Base-by-base conservation (phyloP, 2,888 invertebrate genomes). In the Cybosia mesomella region DNA sequence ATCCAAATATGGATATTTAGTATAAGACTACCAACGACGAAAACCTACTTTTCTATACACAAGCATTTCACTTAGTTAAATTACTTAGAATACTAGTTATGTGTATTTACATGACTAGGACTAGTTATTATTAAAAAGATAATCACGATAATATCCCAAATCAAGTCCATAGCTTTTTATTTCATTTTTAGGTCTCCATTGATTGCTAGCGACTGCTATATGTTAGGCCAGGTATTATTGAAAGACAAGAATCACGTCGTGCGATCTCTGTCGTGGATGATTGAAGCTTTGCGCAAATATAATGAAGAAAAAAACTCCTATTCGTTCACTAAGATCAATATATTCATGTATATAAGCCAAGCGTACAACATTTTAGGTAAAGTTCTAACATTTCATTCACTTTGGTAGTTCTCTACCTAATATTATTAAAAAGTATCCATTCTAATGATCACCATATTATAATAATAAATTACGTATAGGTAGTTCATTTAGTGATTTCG, bases 261-360 rank as follows among this genome's bases (percentile, higher is more conserved):
- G 84, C 99, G 99, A 89, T 98, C 99, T 0, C 96, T 98, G 1
- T 95, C 98, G 61, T 99, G 99, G 99, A 99, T 99, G 99, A 96
- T 96, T 77, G 98, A 99, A 91, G 98, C 99, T 0, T 96, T 98
- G 85, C 94, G 96, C 58, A 96, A 98, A 74, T 95, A 97, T 75
- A 96, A 96, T 64, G 96, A 96, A 75, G 80, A 84, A 83, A 95
- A 96, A 21, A 81, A 84, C 2, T 54, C 70, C 0, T 86, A 96
- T 24, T 96, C 97, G 22, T 96, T 97, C 66, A 96, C 96, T 24
- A 96, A 97, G 79, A 96, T 96, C 63, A 98, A 98, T 85, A 97
- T 99, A 77, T 93, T 99, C 67, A 99, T 99, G 90, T 99, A 99
- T 91, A 96, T 99, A 73, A 98, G 99, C 36, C 99, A 98, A 94